Evolutionary conservation across 1,140 invertebrate species (phyloP), one percentile per base, ranked within the genome.

Genomic region (Diuraphis noxia): DNA sequence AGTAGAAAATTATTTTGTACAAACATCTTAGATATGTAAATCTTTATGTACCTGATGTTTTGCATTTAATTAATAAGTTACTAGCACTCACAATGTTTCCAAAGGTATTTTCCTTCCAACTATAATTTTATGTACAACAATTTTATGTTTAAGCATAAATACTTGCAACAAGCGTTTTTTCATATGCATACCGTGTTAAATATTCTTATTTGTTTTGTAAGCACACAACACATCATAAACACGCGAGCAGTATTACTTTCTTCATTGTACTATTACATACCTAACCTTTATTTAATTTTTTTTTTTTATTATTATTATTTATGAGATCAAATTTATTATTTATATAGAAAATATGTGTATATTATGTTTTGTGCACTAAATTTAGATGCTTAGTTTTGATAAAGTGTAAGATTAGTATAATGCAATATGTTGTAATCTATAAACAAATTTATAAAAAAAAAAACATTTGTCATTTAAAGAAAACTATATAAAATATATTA

Each of bases 291-390:
- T 90, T 81, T 52, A 38, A 36, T n/a, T n/a, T 63, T 63, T 6
- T 43, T n/a, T 91, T 82, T 46, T 82, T 36, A 90, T 81, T 52
- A 79, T n/a, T 90, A 91, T 91, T n/a, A 52, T 79, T 81, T 81
- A 91, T 49, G 41, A 82, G 77, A 91, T 52, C 89, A 91, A 91
- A 40, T 88, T 40, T 52, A 82, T 77, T 89, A 89, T 91, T 91
- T 91, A 91, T 91, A 82, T 82, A 91, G 77, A 81, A 49, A 90
- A 81, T 81, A 82, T 81, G 89, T 91, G 89, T 91, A 91, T 91
- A 91, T 91, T 91, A 91, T 91, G 89, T 91, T 91, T 91, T 91
- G 72, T 91, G 89, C 89, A 91, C 89, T 82, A 82, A 38, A 81
- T 81, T 91, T 91, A 91, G 88, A 79, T 82, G 89, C 89, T 91